These are phyloP conservation scores for Hypomecis punctinalis DNA, from an alignment of 2,888 invertebrate genomes.

Conservation along the genomic window DNA sequence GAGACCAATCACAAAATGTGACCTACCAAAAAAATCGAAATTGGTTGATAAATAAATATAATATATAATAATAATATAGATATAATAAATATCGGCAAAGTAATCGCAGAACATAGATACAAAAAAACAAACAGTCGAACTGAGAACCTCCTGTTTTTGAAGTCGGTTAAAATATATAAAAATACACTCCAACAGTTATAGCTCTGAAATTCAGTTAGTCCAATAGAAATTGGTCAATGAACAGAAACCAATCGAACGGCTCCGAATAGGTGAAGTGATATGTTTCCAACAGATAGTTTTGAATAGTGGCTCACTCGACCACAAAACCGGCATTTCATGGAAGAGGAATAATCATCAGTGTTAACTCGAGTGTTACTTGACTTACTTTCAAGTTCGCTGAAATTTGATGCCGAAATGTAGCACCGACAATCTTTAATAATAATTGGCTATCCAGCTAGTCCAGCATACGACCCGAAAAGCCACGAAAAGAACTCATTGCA, in stretches of 20 bases:
- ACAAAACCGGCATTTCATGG: constrained; percentile 6
- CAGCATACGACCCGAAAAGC: too few species aligned
- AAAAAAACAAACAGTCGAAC: not conserved
- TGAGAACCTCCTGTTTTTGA: too few species aligned
- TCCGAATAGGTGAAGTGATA: constrained; percentile 8
- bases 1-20: too few species aligned
- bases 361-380: constrained; percentile 3
- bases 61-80: too few species aligned
- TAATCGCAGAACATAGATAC: not conserved
- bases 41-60: too few species aligned
- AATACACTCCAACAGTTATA: not conserved
- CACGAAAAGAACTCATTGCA: too few species aligned
- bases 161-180: too few species aligned
- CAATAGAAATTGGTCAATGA: constrained; percentile 20
- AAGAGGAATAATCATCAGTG: not conserved
- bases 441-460: too few species aligned
- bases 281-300: constrained; percentile 13
- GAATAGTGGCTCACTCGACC: constrained; percentile 21
- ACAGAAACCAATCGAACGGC: constrained; percentile 17
- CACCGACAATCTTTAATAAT: too few species aligned
- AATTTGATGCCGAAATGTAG: too few species aligned
- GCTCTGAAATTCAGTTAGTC: constrained; percentile 1
- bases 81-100: too few species aligned
- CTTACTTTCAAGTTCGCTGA: not conserved
- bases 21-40: too few species aligned